Percentiles rank a stretch among this genome's conserved stretches.
phyloP scores from a whole-genome alignment of 2,113 vertebrate species.

The Motacilla alba region DNA sequence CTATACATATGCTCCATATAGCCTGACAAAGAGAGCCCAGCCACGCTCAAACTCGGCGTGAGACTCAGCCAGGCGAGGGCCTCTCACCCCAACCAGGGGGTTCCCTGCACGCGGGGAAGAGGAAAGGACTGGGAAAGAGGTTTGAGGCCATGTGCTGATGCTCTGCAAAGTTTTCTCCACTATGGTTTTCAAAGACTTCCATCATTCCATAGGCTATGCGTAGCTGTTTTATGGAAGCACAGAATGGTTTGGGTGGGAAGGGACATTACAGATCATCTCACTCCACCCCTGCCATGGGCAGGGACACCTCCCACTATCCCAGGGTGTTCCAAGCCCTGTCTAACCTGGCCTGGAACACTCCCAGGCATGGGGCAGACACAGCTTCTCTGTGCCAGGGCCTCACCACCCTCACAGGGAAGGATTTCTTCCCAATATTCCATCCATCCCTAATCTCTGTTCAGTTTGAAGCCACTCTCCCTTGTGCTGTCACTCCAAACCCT shows the following conservation, averaged over 20 bases:
- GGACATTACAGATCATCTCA: background rate
- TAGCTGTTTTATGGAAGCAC: background rate
- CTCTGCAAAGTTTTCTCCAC: background rate
- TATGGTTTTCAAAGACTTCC: background rate
- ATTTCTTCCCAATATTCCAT: background rate
- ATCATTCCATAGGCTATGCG: too few species aligned
- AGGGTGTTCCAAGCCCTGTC: background rate
- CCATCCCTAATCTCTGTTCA: background rate
- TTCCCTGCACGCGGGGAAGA: background rate
- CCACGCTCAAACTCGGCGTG: background rate
- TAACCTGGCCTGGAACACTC: background rate
- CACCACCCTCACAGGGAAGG: background rate
- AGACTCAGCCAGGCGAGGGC: background rate
- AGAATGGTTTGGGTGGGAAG: background rate
- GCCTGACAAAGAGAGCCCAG: background rate
- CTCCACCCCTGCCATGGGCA: background rate
- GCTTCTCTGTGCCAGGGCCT: background rate
- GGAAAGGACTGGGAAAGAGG: background rate
- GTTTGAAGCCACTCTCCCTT: background rate
- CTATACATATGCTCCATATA: background rate
- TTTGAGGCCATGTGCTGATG: background rate
- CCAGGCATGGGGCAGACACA: background rate
- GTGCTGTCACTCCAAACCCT: background rate
- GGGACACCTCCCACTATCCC: background rate
- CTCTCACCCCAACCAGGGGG: background rate